Evolutionary conservation across 2,888 invertebrate genomes (phyloP), one percentile per base, ranked within the genome.

Genomic region (Hemithea aestivaria): DNA sequence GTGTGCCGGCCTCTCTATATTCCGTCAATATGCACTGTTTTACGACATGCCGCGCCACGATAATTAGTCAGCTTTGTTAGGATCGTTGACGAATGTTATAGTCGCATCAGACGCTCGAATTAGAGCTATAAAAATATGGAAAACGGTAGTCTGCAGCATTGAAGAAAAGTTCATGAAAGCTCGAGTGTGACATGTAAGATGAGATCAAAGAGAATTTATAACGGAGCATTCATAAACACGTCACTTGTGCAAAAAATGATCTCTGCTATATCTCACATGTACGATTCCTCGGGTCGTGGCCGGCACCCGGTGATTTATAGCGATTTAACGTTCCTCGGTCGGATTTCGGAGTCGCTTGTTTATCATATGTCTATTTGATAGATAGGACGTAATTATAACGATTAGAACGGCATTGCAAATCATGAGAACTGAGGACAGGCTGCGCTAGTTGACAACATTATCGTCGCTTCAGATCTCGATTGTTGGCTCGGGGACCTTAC

Each of bases 11-110:
- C 85, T 85, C 85, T 85, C 87, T 85, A 87, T 87, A 87, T 85
- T 87, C 85, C 84, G 85, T 87, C 87, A 87, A 87, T 85, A 85
- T 85, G 85, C 84, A 84, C 85, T 85, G 85, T 85, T 87, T 87
- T 87, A 87, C 87, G 87, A 85, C 81, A 74, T 66, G 77, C 76
- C 80, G 77, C 77, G 76, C 79, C 81, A 74, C 78, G 77, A 85
- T 85, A 87, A 87, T 87, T 85, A 87, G 85, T 84, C 83, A 83
- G 85, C 82, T 84, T 84, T 84, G 84, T 84, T 85, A 85, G 81
- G 75, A 72, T 70, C 76, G 73, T 76, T 76, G 73, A 67, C 74
- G 70, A 69, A 76, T 73, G 71, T 66, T 73, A 63, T 65, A 61
- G 61, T 59, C 62, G 54, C 58, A 62, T 61, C 50, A 39, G 62